Percentiles rank a stretch among this genome's conserved stretches.
Conservation (phyloP, 2,797 vertebrate species). For the Chrosomus eos region DNA sequence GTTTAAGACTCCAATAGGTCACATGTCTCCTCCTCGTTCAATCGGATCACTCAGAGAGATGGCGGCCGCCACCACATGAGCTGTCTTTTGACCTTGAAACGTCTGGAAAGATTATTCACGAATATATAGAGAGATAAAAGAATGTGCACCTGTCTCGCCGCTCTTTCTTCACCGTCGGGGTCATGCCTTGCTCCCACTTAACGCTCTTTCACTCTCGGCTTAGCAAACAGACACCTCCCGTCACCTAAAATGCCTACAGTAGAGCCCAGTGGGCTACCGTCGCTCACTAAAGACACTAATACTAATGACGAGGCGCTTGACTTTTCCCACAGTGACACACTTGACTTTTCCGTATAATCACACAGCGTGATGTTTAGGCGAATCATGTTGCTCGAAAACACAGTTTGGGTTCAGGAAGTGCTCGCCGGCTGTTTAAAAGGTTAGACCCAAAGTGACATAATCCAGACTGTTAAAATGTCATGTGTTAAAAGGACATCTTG, state of each 20-base stretch:
- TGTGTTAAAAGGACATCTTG: neutral
- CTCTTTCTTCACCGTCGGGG: slow-evolving; percentile 25
- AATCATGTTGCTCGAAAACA: slow-evolving; percentile 15
- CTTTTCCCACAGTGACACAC: slow-evolving; percentile 53
- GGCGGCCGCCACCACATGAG: neutral
- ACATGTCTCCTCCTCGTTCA: slow-evolving; percentile 23
- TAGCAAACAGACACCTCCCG: slow-evolving; percentile 51
- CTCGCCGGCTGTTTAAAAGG: slow-evolving; percentile 67
- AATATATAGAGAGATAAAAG: slow-evolving; percentile 43
- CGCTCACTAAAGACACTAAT: slow-evolving; percentile 48
- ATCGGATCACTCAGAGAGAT: neutral
- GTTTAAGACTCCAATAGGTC: slow-evolving; percentile 19
- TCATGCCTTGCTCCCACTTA: slow-evolving; percentile 7
- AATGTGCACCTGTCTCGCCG: slow-evolving; percentile 19
- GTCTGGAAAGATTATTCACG: slow-evolving; percentile 28
- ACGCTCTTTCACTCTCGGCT: slow-evolving; percentile 18
- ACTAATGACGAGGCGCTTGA: slow-evolving; percentile 50
- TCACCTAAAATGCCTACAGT: slow-evolving; percentile 31
- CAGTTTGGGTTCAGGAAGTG: slow-evolving; percentile 49
- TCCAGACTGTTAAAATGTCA: slow-evolving; percentile 45
- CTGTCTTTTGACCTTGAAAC: slow-evolving; percentile 41
- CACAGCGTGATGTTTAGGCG: slow-evolving; percentile 4
- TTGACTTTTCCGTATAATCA: slow-evolving; percentile 49
- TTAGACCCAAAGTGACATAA: slow-evolving; percentile 60
- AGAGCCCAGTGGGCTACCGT: slow-evolving; percentile 34